Evolutionary conservation across 2,113 vertebrate genomes (phyloP), one percentile per base, ranked within the genome.

Genomic region (Chroicocephalus ridibundus): DNA sequence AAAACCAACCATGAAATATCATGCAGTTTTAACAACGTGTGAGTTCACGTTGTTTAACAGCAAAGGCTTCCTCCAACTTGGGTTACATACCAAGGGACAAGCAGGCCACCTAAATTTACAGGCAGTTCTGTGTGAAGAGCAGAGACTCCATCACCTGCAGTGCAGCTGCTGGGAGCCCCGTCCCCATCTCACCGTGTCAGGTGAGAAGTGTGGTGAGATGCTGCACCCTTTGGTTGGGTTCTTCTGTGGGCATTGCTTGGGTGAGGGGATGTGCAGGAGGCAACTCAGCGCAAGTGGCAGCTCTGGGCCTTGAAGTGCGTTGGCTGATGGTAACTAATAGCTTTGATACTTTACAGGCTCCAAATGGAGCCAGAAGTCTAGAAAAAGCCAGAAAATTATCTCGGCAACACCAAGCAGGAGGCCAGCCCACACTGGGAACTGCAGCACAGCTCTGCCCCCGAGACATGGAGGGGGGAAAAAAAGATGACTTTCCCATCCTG

Each of bases 21-120:
- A 17, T 4, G 0, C 14, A 6, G 12, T 29, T 69, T 26, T 69
- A 62, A 29, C 19, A 10, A 7, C 0, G 1, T 11, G 22, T 16
- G 42, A 17, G 38, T 34, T 18, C 55, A 11, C 6, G 32, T 15
- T 4, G 34, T 17, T 14, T 25, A 31, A 34, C 20, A 38, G 22
- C 51, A 31, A 57, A 60, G 44, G 58, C 51, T 82, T 64, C 49
- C 51, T 52, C 38, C 71, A 65, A 0, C 58, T 38, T 71, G 51
- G 20, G 27, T 38, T 44, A 6, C 1, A 3, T 44, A 26, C 34
- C 49, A 51, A n/a, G 34, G 34, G 36, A 32, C n/a, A 47, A 54
- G 19, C 12, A 18, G 51, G 44, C 18, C 21, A 71, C 22, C 31
- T 51, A 20, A 24, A 58, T 16, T 16, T 8, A 15, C 6, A 51